These are phyloP conservation scores for Zootermopsis nevadensis DNA, from an alignment of 2,888 invertebrate genomes.

Conservation along the genomic window DNA sequence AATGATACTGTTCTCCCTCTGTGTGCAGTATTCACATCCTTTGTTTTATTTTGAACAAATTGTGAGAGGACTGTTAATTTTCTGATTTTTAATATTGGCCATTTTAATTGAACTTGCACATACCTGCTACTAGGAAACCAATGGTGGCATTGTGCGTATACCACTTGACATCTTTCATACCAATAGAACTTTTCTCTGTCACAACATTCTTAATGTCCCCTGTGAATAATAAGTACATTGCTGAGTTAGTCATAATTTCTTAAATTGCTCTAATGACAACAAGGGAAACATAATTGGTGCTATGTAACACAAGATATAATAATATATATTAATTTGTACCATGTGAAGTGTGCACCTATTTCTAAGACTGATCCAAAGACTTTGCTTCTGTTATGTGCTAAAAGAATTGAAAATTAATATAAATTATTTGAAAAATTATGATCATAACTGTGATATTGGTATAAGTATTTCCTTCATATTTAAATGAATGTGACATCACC, in stretches of 20 bases:
- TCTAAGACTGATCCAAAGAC: conserved; percentile 31
- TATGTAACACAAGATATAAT: background rate
- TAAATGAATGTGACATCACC: no score
- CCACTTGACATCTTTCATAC: conserved; percentile 94
- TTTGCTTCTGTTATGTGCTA: conserved; percentile 28
- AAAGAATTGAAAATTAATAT: conserved; percentile 2
- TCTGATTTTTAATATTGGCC: background rate
- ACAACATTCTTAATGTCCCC: conserved; percentile 92
- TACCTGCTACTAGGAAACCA: conserved; percentile 88
- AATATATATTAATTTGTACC: background rate
- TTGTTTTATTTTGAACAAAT: no score
- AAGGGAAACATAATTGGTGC: no score
- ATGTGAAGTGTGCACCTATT: conserved; percentile 6
- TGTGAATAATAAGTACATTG: conserved; percentile 60
- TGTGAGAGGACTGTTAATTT: background rate
- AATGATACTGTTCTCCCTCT: no score
- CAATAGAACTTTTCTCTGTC: conserved; percentile 87
- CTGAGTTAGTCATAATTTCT: no score
- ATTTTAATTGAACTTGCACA: conserved; percentile 53
- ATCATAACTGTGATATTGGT: background rate
- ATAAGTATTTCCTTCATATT: background rate
- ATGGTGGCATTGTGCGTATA: conserved; percentile 87
- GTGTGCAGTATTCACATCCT: no score
- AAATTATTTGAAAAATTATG: background rate
- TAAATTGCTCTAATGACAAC: no score